These are phyloP conservation scores for Micrastur ruficollis DNA, from an alignment of 2,797 vertebrate species.

Conservation along the genomic window DNA sequence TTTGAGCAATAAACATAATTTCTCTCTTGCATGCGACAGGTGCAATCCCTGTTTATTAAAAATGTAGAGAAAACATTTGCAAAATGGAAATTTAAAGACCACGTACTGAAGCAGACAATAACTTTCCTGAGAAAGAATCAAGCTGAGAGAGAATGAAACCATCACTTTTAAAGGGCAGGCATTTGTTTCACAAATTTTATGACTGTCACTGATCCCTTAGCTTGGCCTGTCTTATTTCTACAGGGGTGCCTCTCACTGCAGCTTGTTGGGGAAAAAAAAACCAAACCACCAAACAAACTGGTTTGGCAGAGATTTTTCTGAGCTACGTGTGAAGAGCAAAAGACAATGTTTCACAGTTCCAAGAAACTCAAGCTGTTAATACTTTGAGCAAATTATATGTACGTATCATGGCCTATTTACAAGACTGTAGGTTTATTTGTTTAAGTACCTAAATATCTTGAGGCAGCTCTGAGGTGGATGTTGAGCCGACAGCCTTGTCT, in stretches of 20 bases:
- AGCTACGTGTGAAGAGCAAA: neutral
- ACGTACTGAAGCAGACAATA: neutral
- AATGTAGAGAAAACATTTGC: neutral
- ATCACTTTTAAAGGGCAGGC: neutral
- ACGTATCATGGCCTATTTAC: neutral
- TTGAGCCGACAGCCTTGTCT: neutral
- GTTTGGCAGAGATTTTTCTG: neutral
- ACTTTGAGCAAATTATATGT: neutral
- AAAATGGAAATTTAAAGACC: neutral
- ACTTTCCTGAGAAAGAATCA: neutral
- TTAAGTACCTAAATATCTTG: neutral
- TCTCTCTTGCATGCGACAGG: neutral
- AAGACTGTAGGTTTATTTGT: neutral
- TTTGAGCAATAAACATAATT: neutral
- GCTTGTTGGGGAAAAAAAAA: neutral
- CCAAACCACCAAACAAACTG: rapidly evolving
- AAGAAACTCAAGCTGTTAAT: neutral
- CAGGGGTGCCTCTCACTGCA: neutral
- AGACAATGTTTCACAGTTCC: neutral
- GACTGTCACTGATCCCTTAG: neutral
- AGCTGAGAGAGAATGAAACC: neutral
- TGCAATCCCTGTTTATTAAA: neutral
- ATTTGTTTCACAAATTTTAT: neutral
- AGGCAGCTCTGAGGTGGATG: neutral
- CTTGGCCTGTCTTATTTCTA: neutral